A percentile compares a stretch with the other conserved stretches of the same genome.
phyloP scores from a whole-genome alignment of 1,140 invertebrate species.

The Drosophila cardini region DNA sequence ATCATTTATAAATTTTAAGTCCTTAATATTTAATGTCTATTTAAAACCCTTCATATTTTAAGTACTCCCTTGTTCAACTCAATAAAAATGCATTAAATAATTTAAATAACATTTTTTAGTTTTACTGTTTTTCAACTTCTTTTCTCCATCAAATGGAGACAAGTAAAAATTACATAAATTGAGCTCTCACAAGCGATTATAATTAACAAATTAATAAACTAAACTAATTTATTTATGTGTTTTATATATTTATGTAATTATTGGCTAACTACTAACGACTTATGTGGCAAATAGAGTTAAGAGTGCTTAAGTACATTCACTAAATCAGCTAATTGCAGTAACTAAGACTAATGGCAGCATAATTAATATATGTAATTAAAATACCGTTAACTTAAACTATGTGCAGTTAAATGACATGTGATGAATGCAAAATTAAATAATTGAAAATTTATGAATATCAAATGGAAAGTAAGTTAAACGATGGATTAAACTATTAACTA shows the following conservation, averaged over 20 bases:
- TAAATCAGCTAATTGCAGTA: constrained; percentile 21
- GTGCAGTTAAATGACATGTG: constrained; percentile 23
- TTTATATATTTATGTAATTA: constrained; percentile 40
- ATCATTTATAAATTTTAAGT: no score
- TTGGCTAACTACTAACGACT: constrained; percentile 62
- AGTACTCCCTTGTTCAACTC: no score
- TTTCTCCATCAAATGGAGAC: constrained; percentile 6
- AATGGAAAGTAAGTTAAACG: constrained; percentile 18
- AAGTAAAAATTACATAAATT: constrained; percentile 9
- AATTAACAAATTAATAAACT: constrained; percentile 12
- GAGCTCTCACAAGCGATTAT: constrained; percentile 1
- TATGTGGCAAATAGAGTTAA: constrained; percentile 47
- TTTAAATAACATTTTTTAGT: neutral
- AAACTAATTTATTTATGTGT: neutral
- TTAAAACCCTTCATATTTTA: no score
- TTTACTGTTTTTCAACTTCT: neutral
- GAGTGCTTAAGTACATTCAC: constrained; percentile 69
- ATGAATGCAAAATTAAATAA: constrained; percentile 63
- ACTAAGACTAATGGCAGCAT: constrained; percentile 70
- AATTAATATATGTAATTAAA: constrained; percentile 28
- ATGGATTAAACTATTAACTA: constrained; percentile 45
- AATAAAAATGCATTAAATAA: neutral
- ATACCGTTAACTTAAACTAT: constrained; percentile 41
- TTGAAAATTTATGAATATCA: constrained; percentile 63
- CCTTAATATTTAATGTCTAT: no score